These are phyloP conservation scores for Xanthorhoe designata DNA, from an alignment of 2,888 invertebrate genomes.

Conservation along the genomic window DNA sequence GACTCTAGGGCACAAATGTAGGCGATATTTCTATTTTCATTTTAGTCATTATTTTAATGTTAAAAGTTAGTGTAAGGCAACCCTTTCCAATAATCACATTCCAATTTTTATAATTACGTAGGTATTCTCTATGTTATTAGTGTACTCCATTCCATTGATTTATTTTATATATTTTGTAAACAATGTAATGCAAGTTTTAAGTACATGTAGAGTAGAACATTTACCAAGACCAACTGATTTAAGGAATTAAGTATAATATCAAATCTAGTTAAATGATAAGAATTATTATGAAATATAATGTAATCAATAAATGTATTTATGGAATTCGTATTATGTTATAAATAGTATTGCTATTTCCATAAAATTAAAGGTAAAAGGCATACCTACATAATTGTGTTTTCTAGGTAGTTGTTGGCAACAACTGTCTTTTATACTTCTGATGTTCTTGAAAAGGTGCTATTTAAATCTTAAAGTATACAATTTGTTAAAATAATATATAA, in stretches of 20 bases:
- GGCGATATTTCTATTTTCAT: constrained; percentile 80
- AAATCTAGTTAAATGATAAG: constrained; percentile 11
- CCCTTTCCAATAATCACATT: constrained; percentile 25
- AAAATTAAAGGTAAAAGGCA: constrained; percentile 44
- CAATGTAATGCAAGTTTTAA: constrained; percentile 20
- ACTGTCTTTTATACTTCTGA: constrained; percentile 32
- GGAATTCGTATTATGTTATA: constrained; percentile 79
- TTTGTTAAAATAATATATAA: constrained; percentile 49
- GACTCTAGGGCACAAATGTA: constrained; percentile 67
- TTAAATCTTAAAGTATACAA: constrained; percentile 38
- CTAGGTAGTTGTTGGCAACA: constrained; percentile 16
- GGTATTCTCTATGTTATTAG: constrained; percentile 2
- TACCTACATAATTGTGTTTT: constrained; percentile 4
- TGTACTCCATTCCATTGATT: constrained; percentile 15
- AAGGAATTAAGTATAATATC: constrained; percentile 13
- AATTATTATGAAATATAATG: constrained; percentile 12
- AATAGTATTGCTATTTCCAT: constrained; percentile 78
- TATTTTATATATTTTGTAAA: constrained; percentile 15
- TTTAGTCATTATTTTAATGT: constrained; percentile 65
- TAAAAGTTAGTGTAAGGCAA: constrained; percentile 32
- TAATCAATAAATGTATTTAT: constrained; percentile 39
- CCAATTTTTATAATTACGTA: constrained; percentile 16
- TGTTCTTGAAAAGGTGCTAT: constrained; percentile 63
- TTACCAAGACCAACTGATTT: constrained; percentile 21
- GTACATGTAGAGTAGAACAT: constrained; percentile 23